Evolutionary conservation across 1,140 invertebrate species (phyloP), one percentile per base, ranked within the genome.

Genomic region (Daktulosphaira vitifoliae): DNA sequence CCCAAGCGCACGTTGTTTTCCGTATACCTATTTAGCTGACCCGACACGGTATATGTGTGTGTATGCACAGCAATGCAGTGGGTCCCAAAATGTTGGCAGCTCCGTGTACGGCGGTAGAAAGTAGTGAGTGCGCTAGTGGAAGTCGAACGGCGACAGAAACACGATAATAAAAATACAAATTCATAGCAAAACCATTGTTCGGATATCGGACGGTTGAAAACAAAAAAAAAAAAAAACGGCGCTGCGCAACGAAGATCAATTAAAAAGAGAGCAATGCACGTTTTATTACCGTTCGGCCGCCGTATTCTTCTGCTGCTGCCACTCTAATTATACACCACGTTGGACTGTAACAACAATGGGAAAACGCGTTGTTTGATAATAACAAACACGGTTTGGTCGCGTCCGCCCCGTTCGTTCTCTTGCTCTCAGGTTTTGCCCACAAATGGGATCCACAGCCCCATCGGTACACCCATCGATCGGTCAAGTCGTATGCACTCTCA

Each of bases 231-330:
- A n/a, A 54, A 20, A n/a, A 39, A n/a, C 11, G 25, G 13, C n/a
- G 20, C n/a, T n/a, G 26, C 26, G 44, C 44, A 38, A 39, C 54
- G 16, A 33, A 48, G 56, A 62, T 62, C 42, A 62, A 62, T 62
- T 62, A 62, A 59, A 62, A 62, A 46, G 42, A 62, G 56, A 26
- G 56, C 56, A 62, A 62, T 39, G 56, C 56, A 62, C 56, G 56
- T 62, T 62, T 62, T 62, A 62, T 62, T 62, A 46, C n/a, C 9
- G 38, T 20, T n/a, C 37, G 22, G 38, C 16, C 20, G n/a, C n/a
- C n/a, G 29, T 33, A 11, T 33, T 33, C 29, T 33, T 33, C 5
- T 33, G 11, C n/a, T 33, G 29, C 39, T 22, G 54, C n/a, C n/a
- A n/a, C n/a, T 62, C 56, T 48, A 46, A 62, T 62, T 62, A 48